phyloP scores from a whole-genome alignment of 1,140 invertebrate genomes.

The Diachasma alloeum region DNA sequence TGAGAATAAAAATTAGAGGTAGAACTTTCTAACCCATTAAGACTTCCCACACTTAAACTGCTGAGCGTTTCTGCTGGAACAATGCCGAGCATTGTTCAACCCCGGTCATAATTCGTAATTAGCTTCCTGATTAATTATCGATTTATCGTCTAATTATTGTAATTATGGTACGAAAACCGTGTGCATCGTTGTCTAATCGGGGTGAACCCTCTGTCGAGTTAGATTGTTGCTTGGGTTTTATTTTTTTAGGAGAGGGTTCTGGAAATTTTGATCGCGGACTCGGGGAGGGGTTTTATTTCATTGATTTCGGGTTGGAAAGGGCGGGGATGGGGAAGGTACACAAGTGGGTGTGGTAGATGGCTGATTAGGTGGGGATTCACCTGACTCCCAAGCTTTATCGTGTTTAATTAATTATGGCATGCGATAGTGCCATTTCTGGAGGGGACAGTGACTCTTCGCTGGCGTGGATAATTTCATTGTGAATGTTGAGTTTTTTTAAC shows the following conservation, averaged over 20 bases:
- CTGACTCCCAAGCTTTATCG: neutral
- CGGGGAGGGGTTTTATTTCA: neutral
- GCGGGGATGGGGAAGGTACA: neutral
- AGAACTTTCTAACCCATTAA: constrained; percentile 54
- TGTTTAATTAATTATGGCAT: neutral
- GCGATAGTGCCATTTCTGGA: too few relatives aligned
- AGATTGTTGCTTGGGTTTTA: neutral
- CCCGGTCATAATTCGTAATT: constrained; percentile 59
- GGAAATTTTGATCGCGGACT: neutral
- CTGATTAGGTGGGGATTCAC: neutral
- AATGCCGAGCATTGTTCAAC: constrained; percentile 54
- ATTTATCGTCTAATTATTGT: constrained; percentile 61
- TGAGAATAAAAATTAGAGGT: neutral
- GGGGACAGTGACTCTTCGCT: too few relatives aligned
- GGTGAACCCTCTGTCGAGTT: constrained; percentile 24
- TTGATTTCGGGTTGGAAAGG: neutral
- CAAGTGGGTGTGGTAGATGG: neutral
- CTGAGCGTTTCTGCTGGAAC: constrained; percentile 34
- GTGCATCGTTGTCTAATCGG: constrained; percentile 40
- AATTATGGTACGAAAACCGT: constrained; percentile 46
- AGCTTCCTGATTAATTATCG: constrained; percentile 61
- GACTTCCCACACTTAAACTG: constrained; percentile 56
- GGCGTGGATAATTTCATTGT: too few relatives aligned
- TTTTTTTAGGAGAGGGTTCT: neutral
- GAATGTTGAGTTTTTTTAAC: too few relatives aligned